Evolutionary conservation across 1,140 invertebrate species (phyloP), one percentile per base, ranked within the genome.

Genomic region (Acarapis woodi): DNA sequence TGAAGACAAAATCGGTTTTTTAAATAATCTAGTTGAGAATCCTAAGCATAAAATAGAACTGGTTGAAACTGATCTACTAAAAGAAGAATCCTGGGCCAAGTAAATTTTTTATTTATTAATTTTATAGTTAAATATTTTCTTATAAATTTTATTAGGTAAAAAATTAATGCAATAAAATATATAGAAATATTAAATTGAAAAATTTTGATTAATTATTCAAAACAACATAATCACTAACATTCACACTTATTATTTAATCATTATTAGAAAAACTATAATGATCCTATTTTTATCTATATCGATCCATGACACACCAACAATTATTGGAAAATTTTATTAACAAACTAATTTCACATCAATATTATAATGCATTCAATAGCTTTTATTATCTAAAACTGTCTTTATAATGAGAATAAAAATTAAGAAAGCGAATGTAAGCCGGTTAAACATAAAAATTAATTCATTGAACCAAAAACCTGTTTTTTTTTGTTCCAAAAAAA

Each of bases 41-140:
- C 52, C 60, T 14, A 46, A 50, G 26, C 46, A 55, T 42, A 51
- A 53, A 26, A 44, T 67, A 0, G 58, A 67, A 42, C 40, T 60
- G 14, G 53, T 61, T 4, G 60, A 61, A 44, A 57, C 57, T 10
- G 58, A 60, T 46, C 45, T 60, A 2, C 45, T 48, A 4, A 48
- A 49, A 18, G 47, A 51, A 25, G 48, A 51, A 4, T 44, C 49
- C 12, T 60, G 59, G 59, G 42, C 41, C 16, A 44, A 47, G 54
- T 58, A 39, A 46, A 44, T 41, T n/a, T 22, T 32, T 15, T 20
- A 16, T 14, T 32, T 19, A 10, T 32, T 19, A 2, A 3, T 6
- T 32, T 26, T 12, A 6, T 26, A 6, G 5, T 28, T 14, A 12
- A 10, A 3, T 28, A 10, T 28, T 14, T 28, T 28, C 26, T 28